These are phyloP conservation scores for Catalaphyllia jardinei DNA, from an alignment of 64 coral and sea anemone genomes.

Conservation along the genomic window DNA sequence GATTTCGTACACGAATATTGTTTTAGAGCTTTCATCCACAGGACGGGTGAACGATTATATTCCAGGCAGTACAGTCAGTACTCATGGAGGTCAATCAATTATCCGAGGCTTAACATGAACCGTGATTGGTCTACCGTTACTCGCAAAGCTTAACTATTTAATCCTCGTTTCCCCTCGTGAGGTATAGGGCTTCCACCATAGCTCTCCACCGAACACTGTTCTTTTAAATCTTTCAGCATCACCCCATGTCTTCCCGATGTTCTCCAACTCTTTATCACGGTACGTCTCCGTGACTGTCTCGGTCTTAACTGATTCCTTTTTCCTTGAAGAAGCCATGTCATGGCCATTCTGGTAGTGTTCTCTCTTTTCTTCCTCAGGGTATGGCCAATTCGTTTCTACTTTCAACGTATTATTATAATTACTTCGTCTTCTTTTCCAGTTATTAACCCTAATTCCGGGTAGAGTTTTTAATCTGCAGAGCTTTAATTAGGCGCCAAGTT, in stretches of 20 bases:
- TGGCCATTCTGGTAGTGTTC: neutral
- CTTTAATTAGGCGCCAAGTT: no score
- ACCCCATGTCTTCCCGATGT: neutral
- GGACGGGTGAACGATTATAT: no score
- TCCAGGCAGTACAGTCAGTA: no score
- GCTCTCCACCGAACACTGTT: neutral
- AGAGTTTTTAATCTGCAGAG: neutral
- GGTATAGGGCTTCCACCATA: neutral
- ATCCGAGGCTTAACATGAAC: no score
- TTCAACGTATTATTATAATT: neutral
- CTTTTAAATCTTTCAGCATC: neutral
- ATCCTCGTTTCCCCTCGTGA: neutral
- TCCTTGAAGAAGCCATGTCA: neutral
- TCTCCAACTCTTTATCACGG: neutral
- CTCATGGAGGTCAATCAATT: no score
- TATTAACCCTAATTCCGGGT: neutral
- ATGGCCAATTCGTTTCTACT: neutral
- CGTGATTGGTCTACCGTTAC: no score
- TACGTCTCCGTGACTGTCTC: no score
- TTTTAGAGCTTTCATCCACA: no score
- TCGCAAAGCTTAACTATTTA: neutral
- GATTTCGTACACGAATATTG: no score
- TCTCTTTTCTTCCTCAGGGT: neutral
- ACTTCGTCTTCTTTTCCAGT: neutral
- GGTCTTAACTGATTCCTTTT: neutral